Evolutionary conservation across 1,140 invertebrate genomes (phyloP).

Genomic region (Campoletis sonorensis): DNA sequence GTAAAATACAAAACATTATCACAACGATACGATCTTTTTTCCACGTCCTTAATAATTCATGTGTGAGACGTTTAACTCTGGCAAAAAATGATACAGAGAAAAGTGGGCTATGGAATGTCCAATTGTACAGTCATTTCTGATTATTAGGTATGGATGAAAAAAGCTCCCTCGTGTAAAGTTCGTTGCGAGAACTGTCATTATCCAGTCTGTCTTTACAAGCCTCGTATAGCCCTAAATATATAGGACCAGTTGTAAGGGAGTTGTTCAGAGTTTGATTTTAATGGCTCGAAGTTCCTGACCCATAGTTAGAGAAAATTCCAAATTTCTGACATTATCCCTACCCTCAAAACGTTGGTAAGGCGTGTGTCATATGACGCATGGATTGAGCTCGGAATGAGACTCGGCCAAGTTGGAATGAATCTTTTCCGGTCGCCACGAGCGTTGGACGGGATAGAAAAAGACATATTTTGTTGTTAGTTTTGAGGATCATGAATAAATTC

Average conservation of each 20-base stretch:
- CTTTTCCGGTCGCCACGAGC: background rate
- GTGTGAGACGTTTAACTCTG: too few relatives aligned
- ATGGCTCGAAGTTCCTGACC: slow-evolving; percentile 50
- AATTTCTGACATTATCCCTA: slow-evolving; percentile 51
- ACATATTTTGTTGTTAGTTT: background rate
- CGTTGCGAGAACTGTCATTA: background rate
- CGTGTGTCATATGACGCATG: slow-evolving; percentile 22
- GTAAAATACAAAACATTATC: too few relatives aligned
- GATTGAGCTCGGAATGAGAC: slow-evolving; percentile 16
- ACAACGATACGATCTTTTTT: too few relatives aligned
- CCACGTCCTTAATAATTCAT: too few relatives aligned
- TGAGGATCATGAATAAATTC: background rate
- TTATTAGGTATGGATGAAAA: slow-evolving; percentile 35
- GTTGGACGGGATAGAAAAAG: too few relatives aligned
- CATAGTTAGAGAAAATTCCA: slow-evolving; percentile 48
- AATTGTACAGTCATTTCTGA: background rate
- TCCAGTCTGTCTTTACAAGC: slow-evolving; percentile 10
- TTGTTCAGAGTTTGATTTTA: slow-evolving; percentile 26
- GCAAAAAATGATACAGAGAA: too few relatives aligned
- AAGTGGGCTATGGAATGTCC: background rate
- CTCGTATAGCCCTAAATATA: background rate
- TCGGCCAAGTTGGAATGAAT: slow-evolving; percentile 15
- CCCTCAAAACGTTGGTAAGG: background rate
- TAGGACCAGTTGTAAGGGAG: slow-evolving; percentile 27
- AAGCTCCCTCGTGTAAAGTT: slow-evolving; percentile 16